Evolutionary conservation across 2,888 invertebrate species (phyloP).

Genomic region (Cheilosia grossa): DNA sequence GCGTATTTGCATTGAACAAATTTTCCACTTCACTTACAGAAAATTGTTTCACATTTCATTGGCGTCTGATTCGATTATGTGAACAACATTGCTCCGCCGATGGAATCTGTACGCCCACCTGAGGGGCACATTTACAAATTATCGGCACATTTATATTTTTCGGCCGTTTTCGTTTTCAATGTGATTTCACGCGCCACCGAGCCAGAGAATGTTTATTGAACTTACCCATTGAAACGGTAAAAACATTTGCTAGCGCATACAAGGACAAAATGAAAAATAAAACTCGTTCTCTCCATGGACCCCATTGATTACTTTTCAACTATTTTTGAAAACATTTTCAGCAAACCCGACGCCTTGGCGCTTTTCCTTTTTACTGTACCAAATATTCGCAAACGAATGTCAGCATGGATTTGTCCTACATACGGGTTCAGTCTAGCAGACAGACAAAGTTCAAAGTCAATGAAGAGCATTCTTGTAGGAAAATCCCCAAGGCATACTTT

Average conservation of each 20-base stretch:
- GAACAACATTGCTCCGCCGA: neutral
- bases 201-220: too few species aligned
- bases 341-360: neutral
- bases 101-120: neutral
- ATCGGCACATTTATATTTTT: too few species aligned
- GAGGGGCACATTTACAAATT: neutral
- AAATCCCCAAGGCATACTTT: neutral
- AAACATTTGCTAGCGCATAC: neutral
- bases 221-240: neutral
- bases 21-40: slow-evolving; percentile 8
- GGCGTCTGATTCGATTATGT: slow-evolving; percentile 4
- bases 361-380: neutral
- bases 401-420: neutral
- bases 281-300: neutral
- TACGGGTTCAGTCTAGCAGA: neutral
- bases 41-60: slow-evolving; percentile 23
- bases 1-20: neutral
- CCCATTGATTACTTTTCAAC: slow-evolving; percentile 6
- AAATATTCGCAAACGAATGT: neutral
- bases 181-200: too few species aligned
- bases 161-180: too few species aligned
- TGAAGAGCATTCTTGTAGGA: neutral
- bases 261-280: too few species aligned
- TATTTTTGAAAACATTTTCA: slow-evolving; percentile 5
- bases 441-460: neutral